Conservation (phyloP, 2,113 vertebrate species). For the Geococcyx californianus region DNA sequence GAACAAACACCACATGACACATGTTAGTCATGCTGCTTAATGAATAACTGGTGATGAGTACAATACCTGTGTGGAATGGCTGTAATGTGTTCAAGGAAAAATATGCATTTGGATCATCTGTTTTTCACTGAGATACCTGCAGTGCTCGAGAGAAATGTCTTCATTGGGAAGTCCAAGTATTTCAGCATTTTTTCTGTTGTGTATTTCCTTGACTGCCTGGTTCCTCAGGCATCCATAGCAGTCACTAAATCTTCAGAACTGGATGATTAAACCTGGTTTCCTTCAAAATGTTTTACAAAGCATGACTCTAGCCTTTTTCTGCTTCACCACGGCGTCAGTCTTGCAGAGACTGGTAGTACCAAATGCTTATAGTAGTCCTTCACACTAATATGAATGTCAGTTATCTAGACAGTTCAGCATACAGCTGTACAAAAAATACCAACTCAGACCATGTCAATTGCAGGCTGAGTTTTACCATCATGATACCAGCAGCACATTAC, state of each 20-base stretch:
- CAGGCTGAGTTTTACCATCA: not conserved
- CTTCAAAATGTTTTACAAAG: not conserved
- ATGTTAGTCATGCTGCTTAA: slow-evolving; percentile 64
- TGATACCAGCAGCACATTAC: not conserved
- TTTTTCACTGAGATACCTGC: slow-evolving; percentile 1
- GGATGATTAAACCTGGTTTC: not conserved
- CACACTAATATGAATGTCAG: not conserved
- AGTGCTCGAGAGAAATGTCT: not conserved
- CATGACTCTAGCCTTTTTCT: not conserved
- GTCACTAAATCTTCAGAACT: not conserved
- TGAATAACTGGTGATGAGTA: slow-evolving; percentile 69
- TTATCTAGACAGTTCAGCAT: not conserved
- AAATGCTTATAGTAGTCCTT: not conserved
- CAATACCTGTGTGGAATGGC: slow-evolving; percentile 43
- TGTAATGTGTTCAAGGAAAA: slow-evolving; percentile 32
- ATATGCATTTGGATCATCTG: slow-evolving; percentile 11
- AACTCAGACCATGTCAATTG: not conserved
- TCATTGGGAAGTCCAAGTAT: not conserved
- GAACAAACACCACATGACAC: slow-evolving; percentile 65
- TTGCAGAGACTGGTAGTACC: not conserved
- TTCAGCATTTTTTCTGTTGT: not conserved
- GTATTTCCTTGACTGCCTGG: not conserved
- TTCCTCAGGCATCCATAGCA: not conserved
- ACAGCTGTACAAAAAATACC: not conserved
- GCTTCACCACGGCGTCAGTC: not conserved